Evolutionary conservation across 30 jellyfish, hydroid and myxozoan genomes (phyloP).

Genomic region (Pseudorhiza aurosa): DNA sequence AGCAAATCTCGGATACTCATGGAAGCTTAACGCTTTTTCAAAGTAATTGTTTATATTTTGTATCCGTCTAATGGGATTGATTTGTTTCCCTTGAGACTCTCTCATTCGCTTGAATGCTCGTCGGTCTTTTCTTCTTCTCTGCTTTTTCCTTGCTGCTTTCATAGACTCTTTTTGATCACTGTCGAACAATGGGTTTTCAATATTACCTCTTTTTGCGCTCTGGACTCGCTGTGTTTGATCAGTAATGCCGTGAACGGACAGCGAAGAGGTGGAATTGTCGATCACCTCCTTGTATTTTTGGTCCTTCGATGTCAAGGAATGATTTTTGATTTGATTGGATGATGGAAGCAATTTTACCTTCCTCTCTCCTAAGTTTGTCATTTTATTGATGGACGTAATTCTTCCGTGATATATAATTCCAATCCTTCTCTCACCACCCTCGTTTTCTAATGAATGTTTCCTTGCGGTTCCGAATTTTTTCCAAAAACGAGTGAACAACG

Average conservation of each 20-base stretch:
- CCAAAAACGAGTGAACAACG: background rate
- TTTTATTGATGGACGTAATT: background rate
- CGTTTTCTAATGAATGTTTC: background rate
- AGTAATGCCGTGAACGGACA: background rate
- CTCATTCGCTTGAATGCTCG: background rate
- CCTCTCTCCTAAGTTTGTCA: background rate
- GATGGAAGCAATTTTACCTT: background rate
- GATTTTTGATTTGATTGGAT: background rate
- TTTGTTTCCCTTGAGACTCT: background rate
- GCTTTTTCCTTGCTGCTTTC: background rate
- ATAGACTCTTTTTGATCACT: conserved; percentile 18
- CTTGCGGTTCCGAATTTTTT: background rate
- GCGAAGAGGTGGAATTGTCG: background rate
- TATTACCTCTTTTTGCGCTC: background rate
- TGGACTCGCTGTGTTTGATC: background rate
- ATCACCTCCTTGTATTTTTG: background rate
- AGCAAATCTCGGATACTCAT: conserved; percentile 49
- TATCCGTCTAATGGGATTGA: background rate
- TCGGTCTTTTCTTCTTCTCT: background rate
- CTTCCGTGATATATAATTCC: background rate
- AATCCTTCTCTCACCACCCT: background rate
- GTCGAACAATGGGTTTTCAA: conserved; percentile 54
- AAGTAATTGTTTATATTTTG: conserved; percentile 39
- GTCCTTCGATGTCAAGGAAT: too few species aligned
- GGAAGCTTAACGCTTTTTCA: conserved; percentile 9